A percentile compares a stretch with the other conserved stretches of the same genome.
phyloP scores from a whole-genome alignment of 2,888 invertebrate species.

The Phyllotreta cruciferae region DNA sequence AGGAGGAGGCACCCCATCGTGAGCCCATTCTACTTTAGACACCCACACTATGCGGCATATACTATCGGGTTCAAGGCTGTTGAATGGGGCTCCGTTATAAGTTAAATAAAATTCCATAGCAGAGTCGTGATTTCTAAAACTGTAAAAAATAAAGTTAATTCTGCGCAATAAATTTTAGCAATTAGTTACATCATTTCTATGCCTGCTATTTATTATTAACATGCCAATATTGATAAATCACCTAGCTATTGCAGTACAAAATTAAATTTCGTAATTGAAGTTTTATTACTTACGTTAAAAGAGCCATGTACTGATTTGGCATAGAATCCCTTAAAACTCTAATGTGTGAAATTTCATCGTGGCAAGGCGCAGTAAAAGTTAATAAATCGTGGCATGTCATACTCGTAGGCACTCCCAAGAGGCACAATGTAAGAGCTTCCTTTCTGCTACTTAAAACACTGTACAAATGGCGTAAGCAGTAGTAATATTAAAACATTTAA shows the following conservation, averaged over 20 bases:
- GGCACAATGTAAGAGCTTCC: constrained; percentile 84
- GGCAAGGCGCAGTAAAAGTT: constrained; percentile 93
- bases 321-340: constrained; percentile 89
- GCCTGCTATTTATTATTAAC: too few relatives aligned
- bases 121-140: constrained; percentile 75
- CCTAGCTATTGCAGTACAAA: too few relatives aligned
- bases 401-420: constrained; percentile 88
- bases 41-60: constrained; percentile 96
- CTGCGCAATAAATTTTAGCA: background rate
- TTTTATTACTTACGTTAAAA: constrained; percentile 76
- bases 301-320: constrained; percentile 97
- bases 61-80: constrained; percentile 89
- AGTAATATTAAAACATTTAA: background rate
- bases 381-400: constrained; percentile 93
- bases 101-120: constrained; percentile 92
- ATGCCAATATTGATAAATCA: too few relatives aligned
- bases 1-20: constrained; percentile 71
- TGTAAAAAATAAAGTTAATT: constrained; percentile 49
- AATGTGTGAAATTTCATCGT: constrained; percentile 87
- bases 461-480: constrained; percentile 1
- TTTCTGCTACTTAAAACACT: constrained; percentile 59
- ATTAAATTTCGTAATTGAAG: background rate
- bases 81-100: constrained; percentile 93
- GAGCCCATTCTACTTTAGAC: constrained; percentile 86
- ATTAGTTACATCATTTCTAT: too few relatives aligned